Base-by-base conservation (phyloP, 2,888 invertebrate species). In the Plutella xylostella region DNA sequence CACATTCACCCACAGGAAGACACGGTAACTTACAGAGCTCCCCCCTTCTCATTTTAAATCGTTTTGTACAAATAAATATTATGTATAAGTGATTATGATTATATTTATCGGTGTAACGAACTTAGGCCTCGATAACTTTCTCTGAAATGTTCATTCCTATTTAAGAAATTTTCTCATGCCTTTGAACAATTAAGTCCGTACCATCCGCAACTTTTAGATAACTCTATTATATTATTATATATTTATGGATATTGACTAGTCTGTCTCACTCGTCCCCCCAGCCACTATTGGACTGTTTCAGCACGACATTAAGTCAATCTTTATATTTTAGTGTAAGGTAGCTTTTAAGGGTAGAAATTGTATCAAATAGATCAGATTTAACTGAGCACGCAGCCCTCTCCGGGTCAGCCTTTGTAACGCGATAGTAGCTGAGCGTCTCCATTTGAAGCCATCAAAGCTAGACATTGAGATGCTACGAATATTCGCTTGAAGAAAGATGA, bases 241-340 rank as follows among this genome's bases (percentile, higher is more conserved):
- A 28, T n/a, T 28, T 28, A 28, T 28, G 28, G 4, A 28, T 28
- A 28, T 28, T n/a, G n/a, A n/a, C n/a, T n/a, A n/a, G 28, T 28
- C 28, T 28, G 2, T 28, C 11, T 28, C 28, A 28, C 28, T 28
- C 28, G 11, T 28, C 15, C 34, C 34, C 34, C 17, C 9, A 17
- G 15, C 9, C 53, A 60, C 58, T 55, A 53, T 58, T 55, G 53
- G 55, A 61, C 61, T 57, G 60, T 57, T 60, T 58, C 49, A 68
- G 72, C 74, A 75, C 72, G 58, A 55, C 61, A 57, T 65, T 61
- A 63, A 63, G 68, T 72, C 71, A 72, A 72, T 75, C 69, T 69
- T 69, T 4, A 61, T 55, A 57, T 65, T 68, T 60, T 69, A 68
- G 56, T 65, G 9, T 73, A 73, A 70, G 68, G 55, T 56, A 64